Percentiles rank a stretch among this genome's conserved stretches.
Conservation (phyloP, 2,888 invertebrate species). For the Acrobeloides nanus region DNA sequence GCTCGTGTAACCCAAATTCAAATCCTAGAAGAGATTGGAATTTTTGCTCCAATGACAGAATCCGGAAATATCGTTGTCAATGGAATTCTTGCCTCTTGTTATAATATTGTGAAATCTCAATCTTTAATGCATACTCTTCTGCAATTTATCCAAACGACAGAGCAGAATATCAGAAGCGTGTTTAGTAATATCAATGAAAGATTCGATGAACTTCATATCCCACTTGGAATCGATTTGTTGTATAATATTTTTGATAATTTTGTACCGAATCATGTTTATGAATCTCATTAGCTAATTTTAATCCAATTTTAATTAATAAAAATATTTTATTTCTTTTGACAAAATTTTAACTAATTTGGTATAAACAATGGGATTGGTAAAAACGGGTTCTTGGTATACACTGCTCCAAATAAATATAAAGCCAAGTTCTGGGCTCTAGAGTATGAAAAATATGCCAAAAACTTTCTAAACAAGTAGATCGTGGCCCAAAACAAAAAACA, state of each 20-base stretch:
- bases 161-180: slow-evolving; percentile 2
- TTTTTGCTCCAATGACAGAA: slow-evolving; percentile 42
- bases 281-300: too few species aligned
- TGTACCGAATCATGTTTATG: slow-evolving; percentile 7
- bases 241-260: slow-evolving; percentile 12
- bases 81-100: slow-evolving; percentile 39
- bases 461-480: too few species aligned
- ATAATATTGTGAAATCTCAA: slow-evolving; percentile 36
- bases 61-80: slow-evolving; percentile 41
- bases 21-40: slow-evolving; percentile 28
- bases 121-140: slow-evolving; percentile 37
- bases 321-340: too few species aligned
- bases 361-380: too few species aligned
- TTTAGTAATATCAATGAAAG: slow-evolving; percentile 1
- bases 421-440: too few species aligned
- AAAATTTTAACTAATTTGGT: too few species aligned
- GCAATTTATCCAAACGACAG: slow-evolving; percentile 7
- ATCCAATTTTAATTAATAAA: too few species aligned
- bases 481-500: too few species aligned
- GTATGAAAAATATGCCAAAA: too few species aligned
- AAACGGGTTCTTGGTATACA: too few species aligned
- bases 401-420: too few species aligned
- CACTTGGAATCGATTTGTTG: slow-evolving; percentile 16
- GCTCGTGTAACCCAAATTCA: slow-evolving; percentile 17
- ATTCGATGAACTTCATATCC: slow-evolving; percentile 15